Evolutionary conservation across 1,140 invertebrate species (phyloP).

Genomic region (Nasonia vitripennis): DNA sequence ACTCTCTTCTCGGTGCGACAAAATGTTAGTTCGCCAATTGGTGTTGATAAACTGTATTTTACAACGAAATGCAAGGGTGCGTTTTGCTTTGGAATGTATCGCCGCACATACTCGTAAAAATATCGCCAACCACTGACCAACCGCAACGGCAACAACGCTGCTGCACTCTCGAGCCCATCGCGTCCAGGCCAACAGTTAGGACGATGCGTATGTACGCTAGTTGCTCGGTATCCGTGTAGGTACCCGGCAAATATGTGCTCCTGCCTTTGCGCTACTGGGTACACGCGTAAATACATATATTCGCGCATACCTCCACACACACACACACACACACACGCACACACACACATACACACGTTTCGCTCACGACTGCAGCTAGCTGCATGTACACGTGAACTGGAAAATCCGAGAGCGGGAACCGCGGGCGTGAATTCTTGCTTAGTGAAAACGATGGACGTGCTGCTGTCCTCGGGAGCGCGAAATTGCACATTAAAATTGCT

Average conservation of each 20-base stretch:
- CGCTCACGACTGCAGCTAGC: too few relatives aligned
- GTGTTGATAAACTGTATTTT: too few relatives aligned
- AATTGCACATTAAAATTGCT: conserved; percentile 51
- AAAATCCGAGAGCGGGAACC: background rate
- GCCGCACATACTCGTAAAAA: background rate
- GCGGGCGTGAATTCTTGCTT: conserved; percentile 29
- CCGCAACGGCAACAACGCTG: background rate
- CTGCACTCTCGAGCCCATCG: background rate
- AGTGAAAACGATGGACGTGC: conserved; percentile 43
- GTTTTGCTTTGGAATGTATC: too few relatives aligned
- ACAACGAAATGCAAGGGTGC: too few relatives aligned
- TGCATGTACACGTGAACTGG: background rate
- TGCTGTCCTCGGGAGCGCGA: conserved; percentile 25
- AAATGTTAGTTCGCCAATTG: too few relatives aligned
- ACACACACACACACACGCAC: background rate
- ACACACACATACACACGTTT: background rate
- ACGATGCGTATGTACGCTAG: background rate
- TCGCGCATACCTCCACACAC: background rate
- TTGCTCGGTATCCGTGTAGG: conserved; percentile 8
- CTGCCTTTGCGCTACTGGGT: background rate
- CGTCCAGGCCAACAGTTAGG: background rate
- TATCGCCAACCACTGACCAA: background rate
- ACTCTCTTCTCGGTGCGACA: background rate
- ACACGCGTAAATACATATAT: background rate
- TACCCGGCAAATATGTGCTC: conserved; percentile 31